phyloP scores from a whole-genome alignment of 2,888 invertebrate genomes.

The Diplazon laetatorius region DNA sequence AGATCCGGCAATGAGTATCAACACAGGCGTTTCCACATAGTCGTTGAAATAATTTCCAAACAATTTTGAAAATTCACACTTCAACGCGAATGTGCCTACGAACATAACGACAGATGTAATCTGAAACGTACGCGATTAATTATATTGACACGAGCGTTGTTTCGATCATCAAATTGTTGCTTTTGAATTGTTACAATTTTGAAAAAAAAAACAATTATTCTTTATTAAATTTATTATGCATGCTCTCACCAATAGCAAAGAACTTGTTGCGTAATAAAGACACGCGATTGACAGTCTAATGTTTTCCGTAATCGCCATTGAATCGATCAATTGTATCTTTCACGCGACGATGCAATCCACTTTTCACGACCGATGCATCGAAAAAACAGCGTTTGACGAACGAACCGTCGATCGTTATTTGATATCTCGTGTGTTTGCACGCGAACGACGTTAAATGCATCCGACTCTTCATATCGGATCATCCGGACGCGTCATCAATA shows the following conservation, averaged over 20 bases:
- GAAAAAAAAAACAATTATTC: neutral
- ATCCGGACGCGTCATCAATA: conserved; percentile 29
- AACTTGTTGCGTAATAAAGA: conserved; percentile 26
- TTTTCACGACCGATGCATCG: conserved; percentile 1
- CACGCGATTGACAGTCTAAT: conserved; percentile 21
- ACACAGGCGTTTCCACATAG: conserved; percentile 43
- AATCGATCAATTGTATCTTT: neutral
- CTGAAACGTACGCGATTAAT: conserved; percentile 20
- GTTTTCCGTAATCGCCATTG: conserved; percentile 30
- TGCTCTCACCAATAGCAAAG: conserved; percentile 33
- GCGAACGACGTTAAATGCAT: neutral
- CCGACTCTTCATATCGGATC: conserved; percentile 11
- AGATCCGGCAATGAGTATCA: conserved; percentile 47
- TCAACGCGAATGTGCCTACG: conserved; percentile 23
- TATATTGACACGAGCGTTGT: neutral
- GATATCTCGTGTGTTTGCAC: conserved; percentile 21
- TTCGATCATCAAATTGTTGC: neutral
- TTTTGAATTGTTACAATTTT: neutral
- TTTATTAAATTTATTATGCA: neutral
- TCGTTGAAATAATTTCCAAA: conserved; percentile 48
- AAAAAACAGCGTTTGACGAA: conserved; percentile 2
- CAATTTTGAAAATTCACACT: conserved; percentile 30
- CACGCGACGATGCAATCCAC: neutral
- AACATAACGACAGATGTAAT: conserved; percentile 23
- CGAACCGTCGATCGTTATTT: neutral